phyloP scores from a whole-genome alignment of 2,888 invertebrate species.

The Hirtodrosophila confusa region DNA sequence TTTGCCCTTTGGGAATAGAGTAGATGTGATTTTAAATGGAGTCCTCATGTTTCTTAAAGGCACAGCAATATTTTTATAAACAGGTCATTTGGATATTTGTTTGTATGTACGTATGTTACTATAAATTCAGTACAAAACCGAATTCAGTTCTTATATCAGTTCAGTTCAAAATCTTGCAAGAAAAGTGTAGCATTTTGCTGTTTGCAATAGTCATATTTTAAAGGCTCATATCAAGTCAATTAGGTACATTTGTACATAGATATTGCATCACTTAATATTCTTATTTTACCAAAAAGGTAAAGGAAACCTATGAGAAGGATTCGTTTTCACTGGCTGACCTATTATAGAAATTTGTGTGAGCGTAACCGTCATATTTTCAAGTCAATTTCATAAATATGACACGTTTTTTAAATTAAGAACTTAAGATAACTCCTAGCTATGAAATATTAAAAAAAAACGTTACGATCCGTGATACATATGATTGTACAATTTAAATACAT shows the following conservation, averaged over 20 bases:
- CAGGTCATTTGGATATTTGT: background rate
- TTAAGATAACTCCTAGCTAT: constrained; percentile 13
- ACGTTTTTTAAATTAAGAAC: constrained; percentile 13
- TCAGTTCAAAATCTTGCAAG: too few relatives aligned
- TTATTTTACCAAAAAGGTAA: background rate
- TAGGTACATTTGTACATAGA: too few relatives aligned
- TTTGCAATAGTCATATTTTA: too few relatives aligned
- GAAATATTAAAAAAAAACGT: constrained; percentile 7
- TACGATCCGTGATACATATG: constrained; percentile 11
- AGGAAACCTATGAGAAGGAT: background rate
- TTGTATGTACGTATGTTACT: constrained; percentile 1
- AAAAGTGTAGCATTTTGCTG: too few relatives aligned
- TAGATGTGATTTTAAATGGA: too few relatives aligned
- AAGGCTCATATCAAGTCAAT: too few relatives aligned
- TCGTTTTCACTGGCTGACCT: background rate
- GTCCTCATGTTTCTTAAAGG: too few relatives aligned
- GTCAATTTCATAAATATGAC: background rate
- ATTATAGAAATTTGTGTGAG: background rate
- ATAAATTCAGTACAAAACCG: background rate
- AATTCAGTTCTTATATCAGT: background rate
- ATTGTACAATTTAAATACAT: constrained; percentile 19
- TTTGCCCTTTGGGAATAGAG: too few relatives aligned
- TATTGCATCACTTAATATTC: too few relatives aligned
- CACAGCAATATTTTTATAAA: too few relatives aligned
- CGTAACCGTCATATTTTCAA: constrained; percentile 2